These are phyloP conservation scores for Mythimna impura DNA, from an alignment of 2,888 invertebrate genomes.

Conservation along the genomic window DNA sequence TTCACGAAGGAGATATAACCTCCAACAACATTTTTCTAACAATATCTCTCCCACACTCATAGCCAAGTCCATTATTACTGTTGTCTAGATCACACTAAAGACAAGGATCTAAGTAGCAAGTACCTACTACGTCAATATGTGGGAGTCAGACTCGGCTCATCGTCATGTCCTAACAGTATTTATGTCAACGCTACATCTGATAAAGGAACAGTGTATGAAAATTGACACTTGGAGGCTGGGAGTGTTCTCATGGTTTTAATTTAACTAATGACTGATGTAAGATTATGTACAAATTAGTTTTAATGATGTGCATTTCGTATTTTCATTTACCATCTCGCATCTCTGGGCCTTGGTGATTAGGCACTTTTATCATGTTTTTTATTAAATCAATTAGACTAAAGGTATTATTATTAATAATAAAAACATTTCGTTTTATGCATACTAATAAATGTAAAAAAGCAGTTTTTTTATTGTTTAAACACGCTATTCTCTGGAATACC, in stretches of 20 bases:
- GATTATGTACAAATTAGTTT: background rate
- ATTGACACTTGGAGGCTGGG: constrained; percentile 39
- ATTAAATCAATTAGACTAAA: background rate
- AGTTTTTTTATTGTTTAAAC: no score
- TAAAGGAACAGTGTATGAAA: constrained; percentile 45
- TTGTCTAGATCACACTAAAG: constrained; percentile 37
- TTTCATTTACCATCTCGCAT: background rate
- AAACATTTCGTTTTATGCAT: background rate
- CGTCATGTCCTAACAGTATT: constrained; percentile 70
- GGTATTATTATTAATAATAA: background rate
- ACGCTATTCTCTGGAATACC: no score
- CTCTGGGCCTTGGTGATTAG: background rate
- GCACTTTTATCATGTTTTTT: background rate
- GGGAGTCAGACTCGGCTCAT: constrained; percentile 66
- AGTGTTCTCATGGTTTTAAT: constrained; percentile 28
- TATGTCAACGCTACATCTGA: constrained; percentile 67
- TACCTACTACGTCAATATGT: constrained; percentile 69
- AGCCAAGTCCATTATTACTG: constrained; percentile 14
- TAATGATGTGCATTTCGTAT: background rate
- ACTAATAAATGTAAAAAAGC: no score
- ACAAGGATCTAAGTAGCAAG: constrained; percentile 45
- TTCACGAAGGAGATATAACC: background rate
- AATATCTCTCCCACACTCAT: constrained; percentile 16
- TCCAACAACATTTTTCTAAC: background rate
- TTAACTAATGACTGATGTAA: constrained; percentile 5